These are phyloP conservation scores for Oxygymnocypris stewartii DNA, from an alignment of 2,113 vertebrate genomes.

Conservation along the genomic window DNA sequence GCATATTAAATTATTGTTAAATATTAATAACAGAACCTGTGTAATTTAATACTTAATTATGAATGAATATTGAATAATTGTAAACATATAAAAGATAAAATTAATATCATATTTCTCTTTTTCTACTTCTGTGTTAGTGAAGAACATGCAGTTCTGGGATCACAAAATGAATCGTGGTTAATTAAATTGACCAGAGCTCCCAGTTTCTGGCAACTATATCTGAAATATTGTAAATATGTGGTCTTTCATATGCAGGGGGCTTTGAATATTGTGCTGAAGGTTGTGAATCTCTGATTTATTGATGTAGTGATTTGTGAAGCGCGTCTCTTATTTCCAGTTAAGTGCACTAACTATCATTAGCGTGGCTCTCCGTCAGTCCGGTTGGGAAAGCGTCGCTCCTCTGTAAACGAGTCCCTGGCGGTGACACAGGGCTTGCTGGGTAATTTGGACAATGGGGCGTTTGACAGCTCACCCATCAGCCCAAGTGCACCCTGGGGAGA, in stretches of 20 bases:
- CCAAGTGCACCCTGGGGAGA: conserved; percentile 73
- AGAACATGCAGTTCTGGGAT: too few relatives aligned
- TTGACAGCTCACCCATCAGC: conserved; percentile 86
- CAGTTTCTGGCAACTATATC: neutral
- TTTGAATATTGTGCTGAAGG: too few relatives aligned
- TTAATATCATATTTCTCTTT: neutral
- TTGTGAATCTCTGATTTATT: too few relatives aligned
- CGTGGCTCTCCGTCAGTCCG: neutral
- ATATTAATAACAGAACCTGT: too few relatives aligned
- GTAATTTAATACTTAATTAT: neutral
- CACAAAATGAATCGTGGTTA: too few relatives aligned
- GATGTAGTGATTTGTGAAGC: too few relatives aligned
- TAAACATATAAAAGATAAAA: neutral
- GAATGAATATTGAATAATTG: neutral
- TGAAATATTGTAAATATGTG: too few relatives aligned
- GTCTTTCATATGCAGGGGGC: too few relatives aligned
- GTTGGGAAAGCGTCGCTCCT: conserved; percentile 17
- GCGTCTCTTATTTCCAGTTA: too few relatives aligned
- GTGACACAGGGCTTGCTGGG: conserved; percentile 75
- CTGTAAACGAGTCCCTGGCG: conserved; percentile 82
- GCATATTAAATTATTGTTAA: neutral
- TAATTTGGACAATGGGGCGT: conserved; percentile 84
- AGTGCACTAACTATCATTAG: neutral
- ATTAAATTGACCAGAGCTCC: neutral
- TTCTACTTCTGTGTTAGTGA: too few relatives aligned